Base-by-base conservation (phyloP, 1,140 invertebrate species). In the Drosophila busckii region DNA sequence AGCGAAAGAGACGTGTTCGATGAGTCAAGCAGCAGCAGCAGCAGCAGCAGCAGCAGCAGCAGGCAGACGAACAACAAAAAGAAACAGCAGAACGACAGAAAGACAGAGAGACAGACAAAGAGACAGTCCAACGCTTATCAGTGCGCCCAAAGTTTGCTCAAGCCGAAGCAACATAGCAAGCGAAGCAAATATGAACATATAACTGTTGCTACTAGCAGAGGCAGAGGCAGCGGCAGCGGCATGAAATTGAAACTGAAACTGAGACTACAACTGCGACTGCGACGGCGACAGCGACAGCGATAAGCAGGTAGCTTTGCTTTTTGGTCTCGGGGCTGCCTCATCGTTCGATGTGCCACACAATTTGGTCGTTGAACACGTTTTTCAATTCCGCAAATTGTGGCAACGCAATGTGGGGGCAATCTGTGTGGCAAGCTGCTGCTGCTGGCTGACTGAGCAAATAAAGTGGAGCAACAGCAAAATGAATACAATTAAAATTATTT, bases 401-500 rank as follows among this genome's bases (percentile, higher is more conserved):
- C n/a, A n/a, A n/a, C n/a, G n/a, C n/a, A n/a, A n/a, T 61, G 46
- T 12, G 35, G 17, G 12, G 32, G 23, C 22, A 29, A 28, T 50
- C 32, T 41, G 34, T 50, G 37, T 28, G 22, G 22, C 28, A 58
- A 32, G 61, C 40, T 60, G 55, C 26, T 48, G 55, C 31, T 34
- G 34, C 7, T 48, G n/a, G n/a, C n/a, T n/a, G n/a, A n/a, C n/a
- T n/a, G 8, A 42, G 37, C 16, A 38, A 32, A 55, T 46, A 61
- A 67, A 78, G 37, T 80, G 34, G 63, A 64, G 45, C 63, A 9
- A 37, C 31, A 13, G 34, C 54, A 55, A 45, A 78, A 59, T 67
- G 52, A 71, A 64, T 65, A 78, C 73, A 78, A 78, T 78, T 78
- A 82, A 78, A 80, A 80, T 78, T 78, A 78, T 78, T 78, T 78